Base-by-base conservation (phyloP, 2,888 invertebrate species). In the Carterocephalus palaemon region DNA sequence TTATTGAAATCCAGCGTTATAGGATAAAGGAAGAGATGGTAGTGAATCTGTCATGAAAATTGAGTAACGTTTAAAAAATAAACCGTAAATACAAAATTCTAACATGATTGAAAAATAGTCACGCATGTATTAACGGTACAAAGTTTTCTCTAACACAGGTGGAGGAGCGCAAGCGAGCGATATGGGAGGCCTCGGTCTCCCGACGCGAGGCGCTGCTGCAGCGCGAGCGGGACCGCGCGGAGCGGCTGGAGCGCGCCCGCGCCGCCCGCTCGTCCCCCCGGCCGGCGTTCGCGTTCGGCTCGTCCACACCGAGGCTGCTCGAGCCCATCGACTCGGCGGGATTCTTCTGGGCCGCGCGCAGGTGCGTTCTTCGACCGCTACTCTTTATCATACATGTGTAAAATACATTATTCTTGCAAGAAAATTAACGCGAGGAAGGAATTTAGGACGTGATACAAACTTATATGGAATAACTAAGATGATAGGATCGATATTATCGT, bases 101-200 rank as follows among this genome's bases (percentile, higher is more conserved):
- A n/a, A n/a, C n/a, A n/a, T n/a, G n/a, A n/a, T n/a, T n/a, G n/a
- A n/a, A n/a, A n/a, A n/a, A 28, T 15, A 15, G 13, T 15, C 5
- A 10, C 23, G 17, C 17, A 6, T 16, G 22, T 28, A 23, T 28
- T 43, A 36, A 43, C 16, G 4, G 28, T 36, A 4, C 15, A 43
- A 43, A 43, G 43, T 36, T 28, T 43, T 36, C 28, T 9, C 9
- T 20, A 8, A 26, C 13, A 42, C 88, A 91, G 88, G 96, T 96
- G 53, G 96, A 96, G 84, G 96, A 96, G 84, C 90, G 96, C 62
- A 96, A 96, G 80, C 91, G 92, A 63, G 92, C 94, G 69, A 95
- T 96, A 82, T 92, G 93, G 89, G 95, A 96, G 75, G 95, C 95
- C 34, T 96, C 96, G 64, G 88, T 93, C 67, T 95, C 95, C 66